A percentile compares a stretch with the other conserved stretches of the same genome.
Conservation (phyloP, 2,113 vertebrate genomes). For the Pygoscelis adeliae region DNA sequence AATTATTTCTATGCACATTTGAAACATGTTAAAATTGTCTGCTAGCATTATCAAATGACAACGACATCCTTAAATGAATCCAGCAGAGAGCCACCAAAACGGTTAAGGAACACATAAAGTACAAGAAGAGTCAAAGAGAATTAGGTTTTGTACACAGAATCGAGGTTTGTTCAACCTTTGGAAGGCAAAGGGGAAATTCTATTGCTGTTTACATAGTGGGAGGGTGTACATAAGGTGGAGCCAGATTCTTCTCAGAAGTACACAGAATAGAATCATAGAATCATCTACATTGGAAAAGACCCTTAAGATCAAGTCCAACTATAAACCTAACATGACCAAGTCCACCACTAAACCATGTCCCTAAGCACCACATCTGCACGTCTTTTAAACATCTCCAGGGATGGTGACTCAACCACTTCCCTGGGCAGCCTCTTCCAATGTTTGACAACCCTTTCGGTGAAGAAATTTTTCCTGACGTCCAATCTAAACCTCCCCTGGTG, state of each 20-base stretch:
- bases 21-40: not conserved
- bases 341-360: not conserved
- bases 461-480: not conserved
- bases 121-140: not conserved
- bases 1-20: not conserved
- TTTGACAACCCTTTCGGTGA: fast-evolving
- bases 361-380: not conserved
- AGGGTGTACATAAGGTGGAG: not conserved
- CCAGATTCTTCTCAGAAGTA: not conserved
- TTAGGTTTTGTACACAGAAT: not conserved
- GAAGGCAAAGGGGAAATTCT: not conserved
- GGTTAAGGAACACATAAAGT: not conserved
- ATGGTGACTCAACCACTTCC: not conserved
- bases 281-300: not conserved
- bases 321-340: not conserved
- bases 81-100: not conserved
- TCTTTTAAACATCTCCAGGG: not conserved
- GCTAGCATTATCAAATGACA: not conserved
- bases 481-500: not conserved
- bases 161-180: not conserved
- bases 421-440: not conserved
- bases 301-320: not conserved
- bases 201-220: not conserved
- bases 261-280: not conserved
- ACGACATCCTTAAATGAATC: not conserved